A percentile compares a stretch with the other conserved stretches of the same genome.
Evolutionary conservation across 1,140 invertebrate genomes (phyloP).

Genomic region (Bombus difficillimus): DNA sequence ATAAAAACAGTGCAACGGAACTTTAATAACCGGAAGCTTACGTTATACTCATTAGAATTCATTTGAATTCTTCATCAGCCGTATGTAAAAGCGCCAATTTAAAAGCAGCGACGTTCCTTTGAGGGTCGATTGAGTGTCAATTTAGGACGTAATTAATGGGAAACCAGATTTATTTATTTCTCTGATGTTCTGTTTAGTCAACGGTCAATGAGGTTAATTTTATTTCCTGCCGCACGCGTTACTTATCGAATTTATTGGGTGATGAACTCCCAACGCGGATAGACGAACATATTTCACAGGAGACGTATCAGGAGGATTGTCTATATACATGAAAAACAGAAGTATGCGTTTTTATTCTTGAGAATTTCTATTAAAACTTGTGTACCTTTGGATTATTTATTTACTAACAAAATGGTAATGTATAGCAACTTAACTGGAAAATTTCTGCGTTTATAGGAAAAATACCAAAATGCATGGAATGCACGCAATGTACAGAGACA

Average conservation of each 20-base stretch:
- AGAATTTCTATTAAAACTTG: not conserved
- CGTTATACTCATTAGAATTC: constrained; percentile 65
- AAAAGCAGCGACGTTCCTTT: constrained; percentile 56
- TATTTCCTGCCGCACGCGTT: constrained; percentile 59
- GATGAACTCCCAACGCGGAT: not conserved
- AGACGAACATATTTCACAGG: not conserved
- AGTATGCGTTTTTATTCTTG: not conserved
- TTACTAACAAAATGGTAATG: too few relatives aligned
- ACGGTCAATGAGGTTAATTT: constrained; percentile 60
- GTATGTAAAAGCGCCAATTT: constrained; percentile 36
- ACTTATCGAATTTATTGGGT: constrained; percentile 34
- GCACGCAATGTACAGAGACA: too few relatives aligned
- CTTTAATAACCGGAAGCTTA: constrained; percentile 52
- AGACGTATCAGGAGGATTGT: not conserved
- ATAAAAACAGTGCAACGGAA: constrained; percentile 29
- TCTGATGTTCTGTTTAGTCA: constrained; percentile 27
- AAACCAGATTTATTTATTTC: not conserved
- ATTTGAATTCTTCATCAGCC: constrained; percentile 47
- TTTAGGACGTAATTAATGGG: constrained; percentile 22
- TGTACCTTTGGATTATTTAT: not conserved
- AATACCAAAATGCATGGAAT: too few relatives aligned
- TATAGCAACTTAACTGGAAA: too few relatives aligned
- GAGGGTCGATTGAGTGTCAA: constrained; percentile 38
- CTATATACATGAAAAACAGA: not conserved
- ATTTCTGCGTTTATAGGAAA: too few relatives aligned